These are phyloP conservation scores for Cancer borealis DNA, from an alignment of 2,888 invertebrate species.

Conservation along the genomic window DNA sequence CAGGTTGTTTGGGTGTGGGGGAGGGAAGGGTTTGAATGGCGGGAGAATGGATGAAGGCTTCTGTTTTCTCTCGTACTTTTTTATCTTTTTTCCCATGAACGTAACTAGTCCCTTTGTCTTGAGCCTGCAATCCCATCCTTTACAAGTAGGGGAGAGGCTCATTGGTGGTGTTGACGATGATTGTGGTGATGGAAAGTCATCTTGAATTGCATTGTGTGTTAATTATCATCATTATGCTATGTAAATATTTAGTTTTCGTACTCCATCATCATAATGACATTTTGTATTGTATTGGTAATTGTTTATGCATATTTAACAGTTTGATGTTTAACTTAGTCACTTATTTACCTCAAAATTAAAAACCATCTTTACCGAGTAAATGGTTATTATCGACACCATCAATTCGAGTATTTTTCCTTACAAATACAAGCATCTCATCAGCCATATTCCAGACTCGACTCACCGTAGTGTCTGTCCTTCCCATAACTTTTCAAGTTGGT, in stretches of 20 bases:
- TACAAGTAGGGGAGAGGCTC: no score
- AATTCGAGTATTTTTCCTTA: background rate
- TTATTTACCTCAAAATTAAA: background rate
- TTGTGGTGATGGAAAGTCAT: background rate
- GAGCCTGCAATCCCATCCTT: background rate
- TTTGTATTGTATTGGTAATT: background rate
- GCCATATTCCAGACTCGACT: background rate
- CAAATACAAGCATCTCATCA: background rate
- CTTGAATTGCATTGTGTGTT: background rate
- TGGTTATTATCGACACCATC: background rate
- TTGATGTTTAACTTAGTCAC: background rate
- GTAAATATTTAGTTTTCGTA: background rate
- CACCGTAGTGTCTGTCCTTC: background rate
- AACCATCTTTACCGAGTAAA: background rate
- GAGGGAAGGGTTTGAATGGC: constrained; percentile 22
- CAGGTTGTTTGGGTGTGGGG: background rate
- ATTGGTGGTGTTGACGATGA: background rate
- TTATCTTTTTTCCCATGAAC: background rate
- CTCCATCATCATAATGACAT: background rate
- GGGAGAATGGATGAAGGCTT: background rate
- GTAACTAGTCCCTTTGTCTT: background rate
- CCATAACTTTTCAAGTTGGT: background rate
- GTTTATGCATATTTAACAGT: background rate
- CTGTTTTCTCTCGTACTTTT: background rate
- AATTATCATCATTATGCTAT: background rate